Base-by-base conservation (phyloP, 2,888 invertebrate genomes). In the Patella depressa region DNA sequence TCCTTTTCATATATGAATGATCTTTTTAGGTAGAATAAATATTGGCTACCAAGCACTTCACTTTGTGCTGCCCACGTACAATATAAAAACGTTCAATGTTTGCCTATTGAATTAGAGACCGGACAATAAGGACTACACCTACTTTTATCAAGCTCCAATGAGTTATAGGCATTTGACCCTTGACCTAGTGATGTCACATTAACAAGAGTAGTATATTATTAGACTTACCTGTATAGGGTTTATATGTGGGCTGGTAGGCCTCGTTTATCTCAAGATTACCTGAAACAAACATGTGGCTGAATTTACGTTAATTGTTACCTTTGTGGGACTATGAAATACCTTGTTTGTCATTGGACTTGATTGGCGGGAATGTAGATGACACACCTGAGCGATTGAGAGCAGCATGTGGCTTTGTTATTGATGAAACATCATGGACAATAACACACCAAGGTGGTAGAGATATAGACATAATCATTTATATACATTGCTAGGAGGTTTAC, bases 181-280 rank as follows among this genome's bases (percentile, higher is more conserved):
- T 74, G 69, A 74, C 74, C 74, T 14, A 14, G 65, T 74, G 74
- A 74, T 74, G 74, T 74, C 74, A 74, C 53, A 45, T 45, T 65
- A 17, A 65, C 69, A 74, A 24, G 19, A 24, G 24, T 65, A 65
- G 65, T 19, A 24, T 24, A 24, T 24, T 65, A 65, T 24, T 24
- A 65, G 19, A 65, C 11, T 45, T 45, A 65, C 65, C 24, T 65
- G 24, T 65, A 65, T 24, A 65, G 65, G 24, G 24, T 65, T 65
- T 24, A 65, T 24, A 3, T 24, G 65, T 24, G 65, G 65, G 65
- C 24, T 24, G 9, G 65, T 24, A 65, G 65, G 24, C 65, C 9
- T 65, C 65, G 65, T 65, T 65, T 24, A 65, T 65, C 65, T 65
- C 14, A 65, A 24, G 65, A 65, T 65, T 24, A 65, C 19, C 24